Evolutionary conservation across 1,140 invertebrate genomes (phyloP), one percentile per base, ranked within the genome.

Genomic region (Zaprionus kolodkinae): DNA sequence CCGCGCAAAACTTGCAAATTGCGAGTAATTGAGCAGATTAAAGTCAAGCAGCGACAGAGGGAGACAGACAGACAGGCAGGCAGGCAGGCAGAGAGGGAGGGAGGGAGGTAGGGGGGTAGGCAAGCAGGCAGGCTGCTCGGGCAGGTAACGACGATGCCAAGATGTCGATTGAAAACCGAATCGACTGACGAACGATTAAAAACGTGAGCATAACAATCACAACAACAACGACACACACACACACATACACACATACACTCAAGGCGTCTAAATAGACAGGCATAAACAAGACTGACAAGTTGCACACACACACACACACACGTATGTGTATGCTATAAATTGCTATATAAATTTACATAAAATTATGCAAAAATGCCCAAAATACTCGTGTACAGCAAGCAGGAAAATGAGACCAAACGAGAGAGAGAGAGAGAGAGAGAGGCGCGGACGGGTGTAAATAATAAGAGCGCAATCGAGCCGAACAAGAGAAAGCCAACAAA

Each of bases 1-100:
- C 38, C 76, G 70, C 60, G 85, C 71, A 75, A 76, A 87, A 91
- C 76, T 91, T 91, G 83, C 87, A 91, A 91, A 91, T 91, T 91
- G 80, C 83, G 81, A 91, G 87, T 91, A 91, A 91, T 91, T 91
- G 87, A 87, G 87, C 79, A 91, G 87, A 91, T 91, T 91, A 91
- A 91, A 87, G 83, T 91, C 83, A 91, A 91, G 87, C 82, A 91
- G 72, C 66, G 21, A 71, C 60, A 78, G 73, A 60, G 56, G 54
- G 57, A 69, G 40, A 56, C 50, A 57, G 45, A 21, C 27, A 64
- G 55, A 30, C 64, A 52, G 60, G 38, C 60, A 40, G 45, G 33
- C 13, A 35, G 54, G n/a, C 27, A 35, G 59, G n/a, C 17, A 59
- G 12, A 13, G 10, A 33, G 6, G 40, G 48, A 36, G 61, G 33